Base-by-base conservation (phyloP, 2,797 vertebrate genomes). In the Cetoscarus ocellatus region DNA sequence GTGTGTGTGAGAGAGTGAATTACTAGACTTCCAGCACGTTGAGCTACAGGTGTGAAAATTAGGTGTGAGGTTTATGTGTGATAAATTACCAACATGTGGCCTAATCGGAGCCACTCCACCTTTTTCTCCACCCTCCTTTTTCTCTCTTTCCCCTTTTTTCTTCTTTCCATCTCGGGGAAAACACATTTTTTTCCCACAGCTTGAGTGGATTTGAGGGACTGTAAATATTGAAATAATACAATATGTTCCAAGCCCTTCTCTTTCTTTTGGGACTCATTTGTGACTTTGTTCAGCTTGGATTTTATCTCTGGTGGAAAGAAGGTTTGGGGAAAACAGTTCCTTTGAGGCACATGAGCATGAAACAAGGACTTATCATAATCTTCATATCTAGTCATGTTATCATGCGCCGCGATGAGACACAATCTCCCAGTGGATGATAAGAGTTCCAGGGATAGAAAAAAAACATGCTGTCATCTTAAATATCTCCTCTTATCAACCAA, bases 21-120 rank as follows among this genome's bases (percentile, higher is more conserved):
- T 91, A 89, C 87, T 85, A 84, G 78, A 86, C 85, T 90, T 83
- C 51, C 80, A 86, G 73, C 86, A 82, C 73, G 61, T 90, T 91
- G 86, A 92, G 91, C 89, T 91, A 90, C 92, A 95, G 93, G 94
- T 95, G 94, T 93, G 93, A 94, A 94, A 95, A 95, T 94, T 89
- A 94, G 93, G 94, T 94, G 95, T 91, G 92, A 95, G 93, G 77
- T 95, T 95, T 95, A 95, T 94, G 93, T 93, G 93, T 92, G 91
- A 93, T 93, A 92, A 95, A 95, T 94, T 88, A 93, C 87, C 89
- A 93, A 93, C 94, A 95, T 94, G 93, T 95, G 94, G 89, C 73
- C 88, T 93, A 91, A 93, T 93, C 80, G 70, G 81, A 94, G 87
- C 88, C 83, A 79, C 81, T 69, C 88, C 87, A 84, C 79, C 75